Percentiles rank a stretch among this genome's conserved stretches.
Evolutionary conservation across 2,888 invertebrate species (phyloP).

Genomic region (Conistra vaccinii): DNA sequence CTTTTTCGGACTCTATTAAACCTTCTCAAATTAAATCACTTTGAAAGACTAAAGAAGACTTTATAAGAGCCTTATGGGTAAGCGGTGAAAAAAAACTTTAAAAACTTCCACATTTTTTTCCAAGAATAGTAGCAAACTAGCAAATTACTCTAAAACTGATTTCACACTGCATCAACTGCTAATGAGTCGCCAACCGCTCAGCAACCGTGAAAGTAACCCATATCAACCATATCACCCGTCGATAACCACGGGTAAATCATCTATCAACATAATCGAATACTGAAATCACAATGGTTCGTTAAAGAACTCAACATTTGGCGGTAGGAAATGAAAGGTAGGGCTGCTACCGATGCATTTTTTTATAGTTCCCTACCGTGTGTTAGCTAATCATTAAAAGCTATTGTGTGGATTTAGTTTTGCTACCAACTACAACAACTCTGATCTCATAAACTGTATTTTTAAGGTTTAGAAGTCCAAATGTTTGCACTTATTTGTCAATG

Average conservation of each 20-base stretch:
- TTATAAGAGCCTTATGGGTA: too few species aligned
- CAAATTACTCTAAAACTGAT: slow-evolving; percentile 65
- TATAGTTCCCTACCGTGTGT: too few species aligned
- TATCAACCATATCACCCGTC: slow-evolving; percentile 51
- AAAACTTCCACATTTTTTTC: background rate
- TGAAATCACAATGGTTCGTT: slow-evolving; percentile 89
- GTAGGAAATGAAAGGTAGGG: slow-evolving; percentile 60
- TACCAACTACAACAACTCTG: too few species aligned
- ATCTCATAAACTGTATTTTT: background rate
- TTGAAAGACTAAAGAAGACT: too few species aligned
- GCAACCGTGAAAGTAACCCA: slow-evolving; percentile 62
- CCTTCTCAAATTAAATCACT: too few species aligned
- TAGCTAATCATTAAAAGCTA: background rate
- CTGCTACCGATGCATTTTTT: slow-evolving; percentile 64
- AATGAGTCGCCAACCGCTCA: slow-evolving; percentile 67
- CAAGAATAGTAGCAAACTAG: slow-evolving; percentile 16
- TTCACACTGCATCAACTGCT: slow-evolving; percentile 70
- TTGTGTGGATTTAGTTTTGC: too few species aligned
- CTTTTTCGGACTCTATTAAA: too few species aligned
- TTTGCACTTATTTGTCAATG: background rate
- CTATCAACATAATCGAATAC: slow-evolving; percentile 87
- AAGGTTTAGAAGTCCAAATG: background rate
- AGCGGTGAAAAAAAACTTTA: too few species aligned
- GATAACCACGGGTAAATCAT: slow-evolving; percentile 78
- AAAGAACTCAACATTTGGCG: slow-evolving; percentile 76